A percentile compares a stretch with the other conserved stretches of the same genome.
Conservation (phyloP, 1,140 invertebrate species). For the Drosophila carrolli region DNA sequence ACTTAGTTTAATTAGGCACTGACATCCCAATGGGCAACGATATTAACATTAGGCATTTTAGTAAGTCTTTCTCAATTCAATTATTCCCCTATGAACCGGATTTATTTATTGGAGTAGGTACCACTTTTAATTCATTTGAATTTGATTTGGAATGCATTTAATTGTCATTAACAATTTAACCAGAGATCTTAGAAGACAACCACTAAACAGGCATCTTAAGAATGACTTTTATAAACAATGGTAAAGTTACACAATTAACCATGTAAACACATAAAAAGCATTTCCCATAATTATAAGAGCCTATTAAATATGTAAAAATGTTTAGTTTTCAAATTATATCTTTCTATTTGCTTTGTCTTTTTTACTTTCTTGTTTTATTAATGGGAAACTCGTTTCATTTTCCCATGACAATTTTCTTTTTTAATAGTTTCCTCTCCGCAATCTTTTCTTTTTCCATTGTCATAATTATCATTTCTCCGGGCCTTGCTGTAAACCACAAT, state of each 20-base stretch:
- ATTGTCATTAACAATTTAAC: too few species aligned
- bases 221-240: neutral
- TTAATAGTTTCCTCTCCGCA: constrained; percentile 29
- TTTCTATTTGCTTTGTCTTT: constrained; percentile 1
- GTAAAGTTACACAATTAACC: neutral
- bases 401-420: constrained; percentile 33
- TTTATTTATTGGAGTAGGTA: too few species aligned
- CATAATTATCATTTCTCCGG: constrained; percentile 65
- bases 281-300: neutral
- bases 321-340: neutral
- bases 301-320: constrained; percentile 1
- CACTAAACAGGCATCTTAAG: neutral
- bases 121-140: too few species aligned
- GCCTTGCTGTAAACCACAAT: constrained; percentile 19
- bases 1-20: neutral
- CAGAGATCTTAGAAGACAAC: too few species aligned
- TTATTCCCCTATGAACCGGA: too few species aligned
- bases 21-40: too few species aligned
- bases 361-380: too few species aligned
- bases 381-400: constrained; percentile 11
- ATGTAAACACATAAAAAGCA: too few species aligned
- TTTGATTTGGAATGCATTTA: neutral
- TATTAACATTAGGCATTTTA: too few species aligned
- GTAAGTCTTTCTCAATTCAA: too few species aligned
- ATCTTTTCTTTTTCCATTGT: constrained; percentile 24